Percentiles rank a stretch among this genome's conserved stretches.
These are phyloP conservation scores for Diadophis punctatus DNA, from an alignment of 2,113 vertebrate species.

Conservation along the genomic window DNA sequence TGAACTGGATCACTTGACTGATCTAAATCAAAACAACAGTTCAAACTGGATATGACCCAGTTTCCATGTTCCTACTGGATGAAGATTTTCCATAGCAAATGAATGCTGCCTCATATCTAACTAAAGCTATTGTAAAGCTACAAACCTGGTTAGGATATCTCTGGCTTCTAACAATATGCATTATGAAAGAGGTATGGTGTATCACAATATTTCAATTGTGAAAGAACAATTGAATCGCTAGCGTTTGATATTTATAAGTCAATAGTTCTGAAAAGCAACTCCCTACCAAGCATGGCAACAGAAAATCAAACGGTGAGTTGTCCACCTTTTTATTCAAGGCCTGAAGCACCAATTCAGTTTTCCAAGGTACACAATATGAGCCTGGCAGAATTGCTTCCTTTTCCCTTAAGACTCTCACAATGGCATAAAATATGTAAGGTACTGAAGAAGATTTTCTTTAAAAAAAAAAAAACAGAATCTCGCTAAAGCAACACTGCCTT, in stretches of 20 bases:
- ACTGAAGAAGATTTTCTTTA: not conserved
- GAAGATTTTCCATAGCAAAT: not conserved
- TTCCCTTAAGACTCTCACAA: constrained; percentile 8
- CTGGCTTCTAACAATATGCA: not conserved
- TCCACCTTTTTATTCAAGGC: not conserved
- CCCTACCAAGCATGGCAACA: not conserved
- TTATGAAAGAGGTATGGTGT: not conserved
- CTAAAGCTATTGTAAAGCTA: not conserved
- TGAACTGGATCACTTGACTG: not conserved
- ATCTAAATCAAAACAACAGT: not conserved
- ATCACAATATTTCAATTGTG: not conserved
- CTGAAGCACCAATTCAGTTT: not conserved
- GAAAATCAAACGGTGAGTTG: constrained; percentile 19
- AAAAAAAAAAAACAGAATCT: constrained; percentile 27
- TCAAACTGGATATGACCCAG: not conserved
- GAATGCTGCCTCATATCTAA: not conserved
- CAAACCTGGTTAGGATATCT: not conserved
- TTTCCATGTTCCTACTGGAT: not conserved
- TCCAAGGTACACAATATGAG: constrained; percentile 17
- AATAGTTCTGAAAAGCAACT: not conserved
- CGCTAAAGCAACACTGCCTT: constrained; percentile 61
- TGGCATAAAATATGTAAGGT: not conserved
- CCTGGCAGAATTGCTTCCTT: constrained; percentile 18
- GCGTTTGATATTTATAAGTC: not conserved
- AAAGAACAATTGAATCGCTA: not conserved